Evolutionary conservation across 2,113 vertebrate species (phyloP).

Genomic region (Actinemys pallida): DNA sequence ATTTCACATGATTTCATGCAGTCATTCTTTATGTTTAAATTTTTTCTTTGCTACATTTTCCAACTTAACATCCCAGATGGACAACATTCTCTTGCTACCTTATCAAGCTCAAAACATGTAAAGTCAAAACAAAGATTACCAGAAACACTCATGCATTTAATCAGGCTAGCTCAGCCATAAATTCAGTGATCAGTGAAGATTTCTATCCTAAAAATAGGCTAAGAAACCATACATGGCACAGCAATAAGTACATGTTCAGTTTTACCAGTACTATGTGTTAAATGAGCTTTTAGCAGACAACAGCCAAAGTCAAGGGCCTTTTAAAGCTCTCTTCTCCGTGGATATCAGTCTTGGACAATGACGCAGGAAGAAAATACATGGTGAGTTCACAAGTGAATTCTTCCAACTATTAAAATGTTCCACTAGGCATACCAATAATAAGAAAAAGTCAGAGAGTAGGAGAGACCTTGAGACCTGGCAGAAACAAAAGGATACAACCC

Average conservation of each 20-base stretch:
- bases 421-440: neutral
- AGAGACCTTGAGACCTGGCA: accelerated
- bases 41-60: slow-evolving; percentile 69
- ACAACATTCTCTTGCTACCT: neutral
- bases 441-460: accelerated
- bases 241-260: accelerated
- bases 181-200: slow-evolving; percentile 40
- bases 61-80: slow-evolving; percentile 43
- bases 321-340: neutral
- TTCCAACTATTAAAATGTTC: neutral
- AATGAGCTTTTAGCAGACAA: slow-evolving; percentile 23
- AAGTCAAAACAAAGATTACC: neutral
- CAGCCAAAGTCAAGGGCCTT: neutral
- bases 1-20: slow-evolving; percentile 43
- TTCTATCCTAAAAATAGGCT: neutral
- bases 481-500: neutral
- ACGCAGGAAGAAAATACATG: accelerated
- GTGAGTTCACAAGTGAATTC: neutral
- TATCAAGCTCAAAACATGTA: neutral
- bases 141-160: neutral
- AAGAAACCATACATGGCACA: neutral
- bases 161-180: slow-evolving; percentile 64
- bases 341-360: neutral
- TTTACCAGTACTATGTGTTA: accelerated
- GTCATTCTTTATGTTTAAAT: slow-evolving; percentile 59